Percentiles rank a stretch among this genome's conserved stretches.
Evolutionary conservation across 2,797 vertebrate genomes (phyloP).

Genomic region (Nannoperca australis): DNA sequence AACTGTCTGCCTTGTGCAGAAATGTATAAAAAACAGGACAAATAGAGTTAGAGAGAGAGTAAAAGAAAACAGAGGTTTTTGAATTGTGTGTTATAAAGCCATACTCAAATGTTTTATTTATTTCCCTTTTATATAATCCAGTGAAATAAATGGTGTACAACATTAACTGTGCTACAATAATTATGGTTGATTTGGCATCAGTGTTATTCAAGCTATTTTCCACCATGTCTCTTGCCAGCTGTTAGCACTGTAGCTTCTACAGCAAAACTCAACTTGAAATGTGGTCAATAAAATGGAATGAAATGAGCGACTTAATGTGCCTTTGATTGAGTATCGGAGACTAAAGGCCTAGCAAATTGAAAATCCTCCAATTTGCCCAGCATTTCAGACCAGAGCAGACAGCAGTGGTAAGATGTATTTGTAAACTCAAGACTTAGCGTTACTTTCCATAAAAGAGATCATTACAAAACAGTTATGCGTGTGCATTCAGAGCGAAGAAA

Average conservation of each 20-base stretch:
- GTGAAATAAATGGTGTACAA: slow-evolving; percentile 37
- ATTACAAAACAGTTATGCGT: slow-evolving; percentile 4
- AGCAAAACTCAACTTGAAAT: slow-evolving; percentile 10
- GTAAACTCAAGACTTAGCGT: slow-evolving; percentile 17
- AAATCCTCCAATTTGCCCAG: background rate
- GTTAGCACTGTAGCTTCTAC: background rate
- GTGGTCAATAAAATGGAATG: background rate
- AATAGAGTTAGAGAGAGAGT: background rate
- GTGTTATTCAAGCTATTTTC: slow-evolving; percentile 20
- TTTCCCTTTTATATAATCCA: slow-evolving; percentile 44
- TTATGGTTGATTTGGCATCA: slow-evolving; percentile 43
- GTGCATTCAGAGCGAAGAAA: slow-evolving; percentile 20
- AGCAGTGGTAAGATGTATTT: background rate
- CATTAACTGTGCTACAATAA: slow-evolving; percentile 46
- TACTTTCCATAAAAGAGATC: slow-evolving; percentile 12
- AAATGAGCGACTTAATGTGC: background rate
- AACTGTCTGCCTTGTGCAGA: slow-evolving; percentile 56
- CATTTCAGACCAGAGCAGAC: slow-evolving; percentile 4
- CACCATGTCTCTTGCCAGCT: background rate
- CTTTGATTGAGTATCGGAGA: background rate
- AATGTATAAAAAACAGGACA: slow-evolving; percentile 43
- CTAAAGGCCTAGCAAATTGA: background rate
- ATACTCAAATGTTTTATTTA: slow-evolving; percentile 21
- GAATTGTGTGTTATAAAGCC: slow-evolving; percentile 31
- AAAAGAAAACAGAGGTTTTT: slow-evolving; percentile 22